Evolutionary conservation across 2,888 invertebrate species (phyloP).

Genomic region (Acrocyrtus sp.): DNA sequence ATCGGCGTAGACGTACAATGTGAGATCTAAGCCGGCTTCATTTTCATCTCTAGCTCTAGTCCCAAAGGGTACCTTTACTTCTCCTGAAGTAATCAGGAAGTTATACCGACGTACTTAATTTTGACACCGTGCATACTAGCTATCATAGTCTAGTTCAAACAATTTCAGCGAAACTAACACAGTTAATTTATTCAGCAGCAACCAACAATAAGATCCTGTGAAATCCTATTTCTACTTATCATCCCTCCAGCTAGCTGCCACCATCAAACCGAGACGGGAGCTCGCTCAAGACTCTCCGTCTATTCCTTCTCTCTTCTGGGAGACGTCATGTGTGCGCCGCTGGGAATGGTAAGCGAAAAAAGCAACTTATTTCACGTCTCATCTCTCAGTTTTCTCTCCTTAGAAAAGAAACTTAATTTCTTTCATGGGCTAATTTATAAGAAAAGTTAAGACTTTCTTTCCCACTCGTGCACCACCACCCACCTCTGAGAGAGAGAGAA

Average conservation of each 20-base stretch:
- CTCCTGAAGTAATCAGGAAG: too few species aligned
- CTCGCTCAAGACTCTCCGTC: neutral
- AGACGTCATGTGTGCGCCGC: slow-evolving; percentile 25
- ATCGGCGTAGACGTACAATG: too few species aligned
- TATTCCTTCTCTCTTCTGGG: neutral
- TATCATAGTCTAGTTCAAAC: too few species aligned
- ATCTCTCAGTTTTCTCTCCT: slow-evolving; percentile 1
- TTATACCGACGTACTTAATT: too few species aligned
- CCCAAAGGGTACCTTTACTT: too few species aligned
- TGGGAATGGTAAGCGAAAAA: slow-evolving; percentile 32
- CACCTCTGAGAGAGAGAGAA: slow-evolving; percentile 14
- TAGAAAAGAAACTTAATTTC: slow-evolving; percentile 46
- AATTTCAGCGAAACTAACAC: too few species aligned
- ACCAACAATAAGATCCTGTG: neutral
- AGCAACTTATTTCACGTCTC: neutral
- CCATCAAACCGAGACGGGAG: too few species aligned
- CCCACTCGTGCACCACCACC: slow-evolving; percentile 19
- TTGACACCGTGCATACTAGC: too few species aligned
- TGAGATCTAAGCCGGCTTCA: too few species aligned
- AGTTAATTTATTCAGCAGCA: neutral
- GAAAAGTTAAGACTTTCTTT: slow-evolving; percentile 52
- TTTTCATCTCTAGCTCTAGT: too few species aligned
- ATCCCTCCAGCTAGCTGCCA: too few species aligned
- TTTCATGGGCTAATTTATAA: slow-evolving; percentile 48
- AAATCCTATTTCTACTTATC: neutral